Conservation (phyloP, 1,140 invertebrate genomes). For the Trichonephila inaurata region DNA sequence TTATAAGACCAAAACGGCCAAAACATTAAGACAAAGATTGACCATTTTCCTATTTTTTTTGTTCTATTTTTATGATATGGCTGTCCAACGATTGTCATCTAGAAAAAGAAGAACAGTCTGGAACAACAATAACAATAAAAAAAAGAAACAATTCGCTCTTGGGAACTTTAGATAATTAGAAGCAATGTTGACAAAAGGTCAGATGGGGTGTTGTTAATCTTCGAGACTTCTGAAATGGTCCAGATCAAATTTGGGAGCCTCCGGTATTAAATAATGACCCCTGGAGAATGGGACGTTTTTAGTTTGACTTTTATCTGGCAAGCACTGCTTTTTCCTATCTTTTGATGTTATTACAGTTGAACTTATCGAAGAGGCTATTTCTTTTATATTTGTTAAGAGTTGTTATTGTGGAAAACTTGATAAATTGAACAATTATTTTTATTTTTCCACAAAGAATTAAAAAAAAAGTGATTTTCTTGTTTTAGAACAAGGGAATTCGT, state of each 20-base stretch:
- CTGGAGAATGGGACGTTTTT: neutral
- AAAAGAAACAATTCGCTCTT: neutral
- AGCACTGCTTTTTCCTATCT: neutral
- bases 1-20: neutral
- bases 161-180: slow-evolving; percentile 27
- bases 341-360: neutral
- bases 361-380: neutral
- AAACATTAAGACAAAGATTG: neutral
- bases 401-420: neutral
- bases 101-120: neutral
- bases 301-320: neutral
- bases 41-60: neutral
- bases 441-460: neutral
- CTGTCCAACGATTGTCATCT: neutral
- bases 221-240: neutral
- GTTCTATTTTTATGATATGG: neutral
- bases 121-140: neutral
- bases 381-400: neutral
- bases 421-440: neutral
- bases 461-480: neutral
- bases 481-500: neutral
- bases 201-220: slow-evolving; percentile 13
- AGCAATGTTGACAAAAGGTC: slow-evolving; percentile 38
- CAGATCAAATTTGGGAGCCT: slow-evolving; percentile 23
- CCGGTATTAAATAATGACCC: slow-evolving; percentile 46